Conservation (phyloP, 2,888 invertebrate genomes). For the Branchellion lobata region DNA sequence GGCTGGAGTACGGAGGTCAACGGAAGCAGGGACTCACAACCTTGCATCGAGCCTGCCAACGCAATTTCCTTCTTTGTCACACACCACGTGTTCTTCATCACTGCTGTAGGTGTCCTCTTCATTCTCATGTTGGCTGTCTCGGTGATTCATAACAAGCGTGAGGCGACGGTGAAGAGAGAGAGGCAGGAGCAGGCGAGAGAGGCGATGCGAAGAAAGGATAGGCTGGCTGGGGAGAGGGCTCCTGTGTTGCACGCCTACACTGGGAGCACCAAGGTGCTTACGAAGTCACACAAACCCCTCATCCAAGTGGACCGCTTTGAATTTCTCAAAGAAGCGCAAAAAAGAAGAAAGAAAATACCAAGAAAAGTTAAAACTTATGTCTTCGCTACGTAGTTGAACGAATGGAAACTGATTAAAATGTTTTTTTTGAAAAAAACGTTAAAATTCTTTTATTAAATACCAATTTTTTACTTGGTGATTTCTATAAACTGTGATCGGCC, state of each 20-base stretch:
- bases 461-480: too few relatives aligned
- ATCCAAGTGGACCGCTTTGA: constrained; percentile 17
- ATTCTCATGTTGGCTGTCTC: not conserved
- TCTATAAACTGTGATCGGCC: too few relatives aligned
- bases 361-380: not conserved
- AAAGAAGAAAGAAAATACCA: constrained; percentile 11
- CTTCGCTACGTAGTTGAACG: not conserved
- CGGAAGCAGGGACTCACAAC: not conserved
- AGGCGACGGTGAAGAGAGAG: not conserved
- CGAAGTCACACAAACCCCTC: not conserved
- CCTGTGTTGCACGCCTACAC: too few relatives aligned
- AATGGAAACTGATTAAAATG: too few relatives aligned
- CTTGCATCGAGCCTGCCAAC: constrained; percentile 6
- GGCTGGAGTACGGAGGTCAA: not conserved
- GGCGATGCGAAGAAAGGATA: not conserved
- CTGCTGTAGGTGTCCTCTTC: constrained; percentile 11
- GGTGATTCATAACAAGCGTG: not conserved
- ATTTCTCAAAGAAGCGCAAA: constrained; percentile 25
- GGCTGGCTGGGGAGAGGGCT: not conserved
- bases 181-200: not conserved
- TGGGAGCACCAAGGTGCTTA: too few relatives aligned
- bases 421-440: too few relatives aligned
- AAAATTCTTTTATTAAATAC: too few relatives aligned
- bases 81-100: not conserved
- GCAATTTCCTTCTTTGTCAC: not conserved